Evolutionary conservation across 2,113 vertebrate species (phyloP).

Genomic region (Gymnorhina tibicen): DNA sequence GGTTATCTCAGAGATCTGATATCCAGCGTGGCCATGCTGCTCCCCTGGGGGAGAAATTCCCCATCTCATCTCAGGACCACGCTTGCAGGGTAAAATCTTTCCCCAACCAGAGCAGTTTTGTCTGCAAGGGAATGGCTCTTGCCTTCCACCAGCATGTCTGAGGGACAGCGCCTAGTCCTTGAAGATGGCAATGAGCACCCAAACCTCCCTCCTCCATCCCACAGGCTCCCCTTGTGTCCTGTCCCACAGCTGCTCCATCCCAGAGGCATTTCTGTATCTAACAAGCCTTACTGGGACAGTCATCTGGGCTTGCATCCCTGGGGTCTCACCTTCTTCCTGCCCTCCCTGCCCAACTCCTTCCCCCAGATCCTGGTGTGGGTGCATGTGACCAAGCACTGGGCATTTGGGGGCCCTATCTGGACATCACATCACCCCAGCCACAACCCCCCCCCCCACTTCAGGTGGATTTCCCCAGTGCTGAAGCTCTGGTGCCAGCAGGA

Average conservation of each 20-base stretch:
- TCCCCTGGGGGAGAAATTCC: not conserved
- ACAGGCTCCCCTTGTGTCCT: rapidly evolving
- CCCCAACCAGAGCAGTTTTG: not conserved
- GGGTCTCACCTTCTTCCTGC: not conserved
- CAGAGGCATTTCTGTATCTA: not conserved
- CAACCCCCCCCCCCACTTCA: not conserved
- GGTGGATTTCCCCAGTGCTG: not conserved
- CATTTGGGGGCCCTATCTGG: not conserved
- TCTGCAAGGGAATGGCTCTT: not conserved
- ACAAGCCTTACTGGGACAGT: not conserved
- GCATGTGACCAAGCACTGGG: not conserved
- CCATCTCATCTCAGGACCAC: not conserved
- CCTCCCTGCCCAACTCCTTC: not conserved
- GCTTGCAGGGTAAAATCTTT: not conserved
- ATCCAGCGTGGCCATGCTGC: not conserved
- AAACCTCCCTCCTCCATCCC: not conserved
- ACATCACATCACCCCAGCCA: not conserved
- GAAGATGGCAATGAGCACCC: not conserved
- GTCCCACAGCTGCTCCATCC: not conserved
- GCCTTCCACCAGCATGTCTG: not conserved
- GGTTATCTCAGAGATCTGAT: not conserved
- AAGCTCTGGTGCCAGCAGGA: not conserved
- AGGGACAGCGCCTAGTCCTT: not conserved
- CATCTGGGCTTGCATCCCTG: not conserved
- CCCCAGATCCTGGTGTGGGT: not conserved